Base-by-base conservation (phyloP, 2,113 vertebrate species). In the Microtus montanus region DNA sequence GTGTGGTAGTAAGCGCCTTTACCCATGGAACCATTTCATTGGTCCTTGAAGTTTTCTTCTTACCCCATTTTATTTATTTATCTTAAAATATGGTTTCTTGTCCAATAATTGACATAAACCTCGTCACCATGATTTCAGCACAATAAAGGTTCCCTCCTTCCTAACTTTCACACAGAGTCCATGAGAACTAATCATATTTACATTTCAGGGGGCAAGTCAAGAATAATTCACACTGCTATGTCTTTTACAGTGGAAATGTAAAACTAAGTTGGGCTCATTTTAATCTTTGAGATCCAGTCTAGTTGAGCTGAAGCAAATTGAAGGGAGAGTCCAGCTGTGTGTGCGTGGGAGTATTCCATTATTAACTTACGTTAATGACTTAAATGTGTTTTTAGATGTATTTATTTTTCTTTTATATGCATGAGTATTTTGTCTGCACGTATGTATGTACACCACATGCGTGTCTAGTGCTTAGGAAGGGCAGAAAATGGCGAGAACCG, bases 221-320 rank as follows among this genome's bases (percentile, higher is more conserved):
- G 47, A 22, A 68, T 52, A 89, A 91, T 33, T 70, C 74, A 87
- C 86, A 79, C 17, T 83, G 74, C 38, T 93, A 15, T 82, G n/a
- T 61, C 73, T 95, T 91, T 82, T 92, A 77, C 38, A 61, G 38
- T 24, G 14, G 88, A 87, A 70, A 35, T 13, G 58, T 38, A 73
- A 82, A 95, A 49, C 89, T 77, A 83, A 73, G 38, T 74, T 82
- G 64, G 22, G n/a, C 80, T 63, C 35, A 89, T 66, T 91, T 89
- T 75, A 71, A 64, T 84, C 54, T 95, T 75, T 93, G 28, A 97
- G 95, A 93, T 91, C 38, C 7, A 68, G 63, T n/a, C 10, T 52
- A 38, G 58, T 22, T 52, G 30, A 75, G 35, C 7, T 35, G 2
- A 33, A n/a, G 52, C 35, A 86, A 38, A 78, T 10, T 6, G 47